A percentile compares a stretch with the other conserved stretches of the same genome.
Evolutionary conservation across 1,140 invertebrate genomes (phyloP).

Genomic region (Belonocnema kinseyi): DNA sequence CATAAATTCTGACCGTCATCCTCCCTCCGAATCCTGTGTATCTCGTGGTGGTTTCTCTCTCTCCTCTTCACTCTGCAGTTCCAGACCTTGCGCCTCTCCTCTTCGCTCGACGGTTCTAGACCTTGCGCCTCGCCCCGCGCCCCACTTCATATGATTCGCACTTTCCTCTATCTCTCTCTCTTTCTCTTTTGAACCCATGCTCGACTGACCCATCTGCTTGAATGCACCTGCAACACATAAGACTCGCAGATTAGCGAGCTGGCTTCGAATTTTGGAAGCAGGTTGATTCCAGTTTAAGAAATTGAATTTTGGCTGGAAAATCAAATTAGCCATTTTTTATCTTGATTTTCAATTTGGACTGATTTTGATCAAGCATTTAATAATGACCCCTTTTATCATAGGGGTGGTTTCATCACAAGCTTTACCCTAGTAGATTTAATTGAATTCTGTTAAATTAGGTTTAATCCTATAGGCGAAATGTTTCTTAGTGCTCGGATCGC

Average conservation of each 20-base stretch:
- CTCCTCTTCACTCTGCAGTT: slow-evolving; percentile 33
- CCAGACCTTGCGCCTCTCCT: slow-evolving; percentile 32
- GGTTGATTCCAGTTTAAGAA: slow-evolving; percentile 40
- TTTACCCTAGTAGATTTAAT: too few relatives aligned
- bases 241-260: slow-evolving; percentile 47
- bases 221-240: slow-evolving; percentile 54
- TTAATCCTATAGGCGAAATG: too few relatives aligned
- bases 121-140: neutral
- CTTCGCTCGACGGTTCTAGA: slow-evolving; percentile 23
- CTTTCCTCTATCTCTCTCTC: slow-evolving; percentile 34
- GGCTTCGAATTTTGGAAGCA: slow-evolving; percentile 32
- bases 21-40: slow-evolving; percentile 56
- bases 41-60: slow-evolving; percentile 50
- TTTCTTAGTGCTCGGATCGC: too few relatives aligned
- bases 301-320: too few relatives aligned
- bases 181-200: slow-evolving; percentile 39
- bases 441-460: too few relatives aligned
- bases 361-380: too few relatives aligned
- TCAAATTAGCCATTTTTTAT: too few relatives aligned
- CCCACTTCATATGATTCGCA: slow-evolving; percentile 33
- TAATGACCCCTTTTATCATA: too few relatives aligned
- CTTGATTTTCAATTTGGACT: too few relatives aligned
- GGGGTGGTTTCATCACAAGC: too few relatives aligned
- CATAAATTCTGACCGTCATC: slow-evolving; percentile 73
- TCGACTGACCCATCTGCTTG: slow-evolving; percentile 57